phyloP scores from a whole-genome alignment of 2,113 vertebrate species.

The Dasyornis broadbenti region DNA sequence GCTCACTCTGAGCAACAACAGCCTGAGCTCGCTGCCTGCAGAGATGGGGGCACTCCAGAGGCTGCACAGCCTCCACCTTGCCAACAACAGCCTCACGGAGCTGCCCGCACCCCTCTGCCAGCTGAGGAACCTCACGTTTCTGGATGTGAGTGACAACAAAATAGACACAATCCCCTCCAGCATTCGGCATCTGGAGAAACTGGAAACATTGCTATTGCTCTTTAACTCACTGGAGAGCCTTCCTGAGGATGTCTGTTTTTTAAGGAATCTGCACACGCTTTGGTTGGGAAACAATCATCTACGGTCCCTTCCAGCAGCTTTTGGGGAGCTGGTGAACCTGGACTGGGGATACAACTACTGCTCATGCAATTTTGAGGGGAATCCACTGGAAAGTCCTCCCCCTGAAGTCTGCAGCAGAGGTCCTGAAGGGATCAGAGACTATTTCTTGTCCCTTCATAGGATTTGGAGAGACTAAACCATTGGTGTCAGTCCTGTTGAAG shows the following conservation, averaged over 20 bases:
- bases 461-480: not conserved
- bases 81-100: constrained; percentile 40
- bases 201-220: constrained; percentile 34
- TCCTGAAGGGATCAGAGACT: constrained; percentile 36
- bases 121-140: constrained; percentile 43
- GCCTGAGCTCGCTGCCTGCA: not conserved
- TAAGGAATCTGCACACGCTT: constrained; percentile 14
- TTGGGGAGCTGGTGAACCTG: constrained; percentile 46
- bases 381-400: constrained; percentile 50
- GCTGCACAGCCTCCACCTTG: constrained; percentile 59
- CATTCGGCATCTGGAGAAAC: constrained; percentile 31
- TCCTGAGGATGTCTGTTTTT: constrained; percentile 7
- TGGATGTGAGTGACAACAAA: constrained; percentile 60
- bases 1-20: constrained; percentile 62
- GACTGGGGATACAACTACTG: constrained; percentile 49
- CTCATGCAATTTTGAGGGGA: constrained; percentile 55
- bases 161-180: constrained; percentile 3
- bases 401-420: constrained; percentile 53
- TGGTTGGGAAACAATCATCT: constrained; percentile 59
- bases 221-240: constrained; percentile 43
- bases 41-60: constrained; percentile 44
- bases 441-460: constrained; percentile 1
- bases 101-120: constrained; percentile 51
- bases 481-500: not conserved
- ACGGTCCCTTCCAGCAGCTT: constrained; percentile 2